Evolutionary conservation across 2,113 vertebrate genomes (phyloP), one percentile per base, ranked within the genome.

Genomic region (Heloderma charlesbogerti): DNA sequence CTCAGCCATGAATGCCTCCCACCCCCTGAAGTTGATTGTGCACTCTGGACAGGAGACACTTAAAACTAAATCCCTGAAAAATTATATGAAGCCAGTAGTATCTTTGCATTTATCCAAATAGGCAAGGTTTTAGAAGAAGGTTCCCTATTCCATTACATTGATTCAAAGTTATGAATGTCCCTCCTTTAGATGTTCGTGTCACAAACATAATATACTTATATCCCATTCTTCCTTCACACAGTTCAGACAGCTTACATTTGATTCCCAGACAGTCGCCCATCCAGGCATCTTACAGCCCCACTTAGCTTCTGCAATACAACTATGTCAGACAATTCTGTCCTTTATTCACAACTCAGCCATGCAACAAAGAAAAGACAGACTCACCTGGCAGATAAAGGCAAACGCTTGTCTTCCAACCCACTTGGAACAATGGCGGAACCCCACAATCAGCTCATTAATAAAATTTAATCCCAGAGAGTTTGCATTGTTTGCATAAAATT

Each of bases 341-440:
- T 54, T 34, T n/a, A 69, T 15, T 43, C n/a, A 71, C 27, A 71
- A 29, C 25, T 18, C 83, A 86, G 45, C 31, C 1, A 29, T 27
- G 37, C 8, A 20, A 67, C 31, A 22, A 72, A 87, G 69, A 54
- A 27, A 16, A 37, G 66, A 1, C 43, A 25, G 84, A 72, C 97
- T 94, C 87, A 97, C 97, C 97, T 98, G 98, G 86, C 97, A 98
- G 67, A 98, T 98, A 95, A 97, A 97, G 45, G 97, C 96, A 83
- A 98, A 98, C 27, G 97, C 97, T 85, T 97, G 98, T 92, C 98
- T 96, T 51, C 98, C 96, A 18, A 97, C 97, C 97, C 97, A 98
- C 95, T 97, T 97, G 40, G 97, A 88, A 86, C 97, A 97, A 93
- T 97, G 97, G 88, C 94, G 94, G 87, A 97, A 97, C 66, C 95